phyloP scores from a whole-genome alignment of 2,113 vertebrate genomes.

The Hypanus sabinus region DNA sequence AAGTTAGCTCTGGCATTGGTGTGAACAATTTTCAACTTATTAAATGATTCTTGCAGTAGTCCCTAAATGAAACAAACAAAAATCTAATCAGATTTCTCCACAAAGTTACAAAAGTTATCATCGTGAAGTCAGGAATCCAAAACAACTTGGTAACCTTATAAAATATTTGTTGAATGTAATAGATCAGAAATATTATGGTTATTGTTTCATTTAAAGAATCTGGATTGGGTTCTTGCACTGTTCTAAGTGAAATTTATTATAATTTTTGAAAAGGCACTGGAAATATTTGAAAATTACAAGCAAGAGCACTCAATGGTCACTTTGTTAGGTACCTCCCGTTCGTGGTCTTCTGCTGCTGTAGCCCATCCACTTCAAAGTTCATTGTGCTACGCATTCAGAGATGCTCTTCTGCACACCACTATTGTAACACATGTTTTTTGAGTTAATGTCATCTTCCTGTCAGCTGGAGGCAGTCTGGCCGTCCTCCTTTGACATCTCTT shows the following conservation, averaged over 20 bases:
- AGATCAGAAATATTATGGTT: background rate
- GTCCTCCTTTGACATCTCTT: too few species aligned
- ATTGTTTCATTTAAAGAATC: background rate
- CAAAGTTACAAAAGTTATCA: background rate
- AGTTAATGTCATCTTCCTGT: too few species aligned
- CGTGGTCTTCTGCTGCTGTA: too few species aligned
- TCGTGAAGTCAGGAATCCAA: background rate
- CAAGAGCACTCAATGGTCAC: background rate
- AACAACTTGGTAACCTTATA: background rate
- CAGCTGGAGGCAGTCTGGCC: too few species aligned
- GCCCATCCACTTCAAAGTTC: too few species aligned
- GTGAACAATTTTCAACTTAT: background rate
- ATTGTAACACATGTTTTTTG: too few species aligned
- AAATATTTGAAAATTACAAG: background rate
- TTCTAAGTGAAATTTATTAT: background rate
- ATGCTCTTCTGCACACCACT: too few species aligned
- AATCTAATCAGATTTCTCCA: background rate
- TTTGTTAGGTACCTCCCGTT: too few species aligned
- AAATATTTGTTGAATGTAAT: background rate
- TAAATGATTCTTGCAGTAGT: background rate
- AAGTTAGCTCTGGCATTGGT: background rate
- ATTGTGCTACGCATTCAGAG: too few species aligned
- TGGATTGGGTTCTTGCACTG: background rate
- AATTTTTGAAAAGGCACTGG: background rate
- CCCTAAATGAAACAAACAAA: constrained; percentile 3